A percentile compares a stretch with the other conserved stretches of the same genome.
Evolutionary conservation across 2,888 invertebrate genomes (phyloP).

Genomic region (Rhagonycha fulva): DNA sequence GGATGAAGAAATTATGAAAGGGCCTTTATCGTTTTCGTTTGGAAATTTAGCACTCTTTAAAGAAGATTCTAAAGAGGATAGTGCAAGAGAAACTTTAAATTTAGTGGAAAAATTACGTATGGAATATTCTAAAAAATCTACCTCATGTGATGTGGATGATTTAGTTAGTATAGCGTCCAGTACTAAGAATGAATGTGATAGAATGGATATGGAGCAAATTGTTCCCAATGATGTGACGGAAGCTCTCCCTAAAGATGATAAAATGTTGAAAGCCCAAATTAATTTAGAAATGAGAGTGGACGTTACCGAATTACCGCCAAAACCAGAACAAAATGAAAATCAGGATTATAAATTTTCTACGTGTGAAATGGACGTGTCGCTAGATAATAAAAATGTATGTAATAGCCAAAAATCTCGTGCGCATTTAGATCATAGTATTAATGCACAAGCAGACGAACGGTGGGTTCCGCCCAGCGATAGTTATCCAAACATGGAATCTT

Average conservation of each 20-base stretch:
- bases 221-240: constrained; percentile 44
- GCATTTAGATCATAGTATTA: constrained; percentile 30
- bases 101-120: constrained; percentile 82
- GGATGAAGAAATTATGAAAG: constrained; percentile 64
- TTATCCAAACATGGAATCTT: constrained; percentile 40
- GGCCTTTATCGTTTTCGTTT: constrained; percentile 65
- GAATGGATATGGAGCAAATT: constrained; percentile 47
- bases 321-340: constrained; percentile 28
- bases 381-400: constrained; percentile 46
- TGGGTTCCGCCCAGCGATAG: constrained; percentile 65
- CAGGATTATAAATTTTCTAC: constrained; percentile 41
- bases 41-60: constrained; percentile 69
- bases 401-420: constrained; percentile 36
- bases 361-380: constrained; percentile 48
- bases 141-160: constrained; percentile 50
- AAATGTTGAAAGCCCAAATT: constrained; percentile 31
- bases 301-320: constrained; percentile 32
- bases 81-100: constrained; percentile 81
- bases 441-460: constrained; percentile 61
- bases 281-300: constrained; percentile 43
- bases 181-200: constrained; percentile 52
- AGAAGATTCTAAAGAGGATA: constrained; percentile 81
- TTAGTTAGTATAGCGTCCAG: constrained; percentile 50
- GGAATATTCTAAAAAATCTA: constrained; percentile 71
- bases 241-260: constrained; percentile 41